Evolutionary conservation across 2,113 vertebrate species (phyloP).

Genomic region (Hyaena hyaena): DNA sequence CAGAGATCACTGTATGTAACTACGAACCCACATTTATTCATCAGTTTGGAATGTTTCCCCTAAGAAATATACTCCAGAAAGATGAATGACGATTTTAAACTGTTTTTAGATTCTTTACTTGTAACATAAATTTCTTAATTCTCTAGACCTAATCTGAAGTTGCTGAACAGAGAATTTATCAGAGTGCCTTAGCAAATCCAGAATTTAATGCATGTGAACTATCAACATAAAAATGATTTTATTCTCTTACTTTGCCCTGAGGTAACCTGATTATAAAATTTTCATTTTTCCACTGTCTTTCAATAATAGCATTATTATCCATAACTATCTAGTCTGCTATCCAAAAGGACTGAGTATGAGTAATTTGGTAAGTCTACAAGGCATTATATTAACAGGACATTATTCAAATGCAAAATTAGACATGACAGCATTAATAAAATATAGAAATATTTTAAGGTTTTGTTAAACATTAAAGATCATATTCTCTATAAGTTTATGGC

Average conservation of each 20-base stretch:
- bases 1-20: neutral
- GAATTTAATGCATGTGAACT: conserved; percentile 46
- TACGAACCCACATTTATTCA: neutral
- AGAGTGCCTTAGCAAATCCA: conserved; percentile 26
- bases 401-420: conserved; percentile 49
- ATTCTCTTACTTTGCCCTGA: conserved; percentile 30
- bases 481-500: conserved; percentile 6
- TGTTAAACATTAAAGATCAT: neutral
- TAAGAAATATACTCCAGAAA: neutral
- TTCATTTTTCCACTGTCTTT: conserved; percentile 20
- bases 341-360: conserved; percentile 3
- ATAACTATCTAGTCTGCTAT: conserved; percentile 9
- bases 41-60: neutral
- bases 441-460: neutral
- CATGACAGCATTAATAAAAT: neutral
- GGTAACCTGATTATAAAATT: conserved; percentile 37
- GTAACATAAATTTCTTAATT: conserved; percentile 39
- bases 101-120: conserved; percentile 5
- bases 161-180: neutral
- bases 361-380: conserved; percentile 18
- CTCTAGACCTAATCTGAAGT: neutral
- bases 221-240: conserved; percentile 13
- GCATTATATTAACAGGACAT: conserved; percentile 19
- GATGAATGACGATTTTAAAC: neutral
- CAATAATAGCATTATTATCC: conserved; percentile 38